A percentile compares a stretch with the other conserved stretches of the same genome.
Conservation (phyloP, 2,888 invertebrate genomes). For the Papilio elwesi region DNA sequence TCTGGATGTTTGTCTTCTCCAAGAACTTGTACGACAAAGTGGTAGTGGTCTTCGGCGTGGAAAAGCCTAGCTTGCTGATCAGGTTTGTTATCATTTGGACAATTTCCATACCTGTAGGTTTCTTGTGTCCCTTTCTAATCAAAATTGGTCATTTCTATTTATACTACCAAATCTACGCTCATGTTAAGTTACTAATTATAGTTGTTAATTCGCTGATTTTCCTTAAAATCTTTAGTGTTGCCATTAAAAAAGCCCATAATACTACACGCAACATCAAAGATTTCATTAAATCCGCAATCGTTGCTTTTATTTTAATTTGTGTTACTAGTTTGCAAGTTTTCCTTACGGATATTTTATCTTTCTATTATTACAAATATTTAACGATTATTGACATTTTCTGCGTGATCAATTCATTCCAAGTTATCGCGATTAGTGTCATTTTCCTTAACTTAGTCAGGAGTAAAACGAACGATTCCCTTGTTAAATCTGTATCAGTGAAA, state of each 20-base stretch:
- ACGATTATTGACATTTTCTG: constrained; percentile 48
- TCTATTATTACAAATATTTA: constrained; percentile 42
- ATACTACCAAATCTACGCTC: constrained; percentile 54
- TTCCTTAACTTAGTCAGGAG: constrained; percentile 48
- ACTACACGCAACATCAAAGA: constrained; percentile 47
- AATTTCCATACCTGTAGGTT: constrained; percentile 55
- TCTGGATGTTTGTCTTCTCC: constrained; percentile 69
- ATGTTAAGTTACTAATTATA: constrained; percentile 59
- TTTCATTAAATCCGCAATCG: constrained; percentile 51
- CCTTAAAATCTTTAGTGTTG: constrained; percentile 59
- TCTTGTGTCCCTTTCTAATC: constrained; percentile 49
- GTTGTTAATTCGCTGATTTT: constrained; percentile 60
- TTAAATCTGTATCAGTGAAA: constrained; percentile 41
- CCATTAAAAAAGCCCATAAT: constrained; percentile 44
- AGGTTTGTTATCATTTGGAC: constrained; percentile 56
- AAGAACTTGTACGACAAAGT: constrained; percentile 69
- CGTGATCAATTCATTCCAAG: constrained; percentile 57
- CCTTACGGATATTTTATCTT: constrained; percentile 54
- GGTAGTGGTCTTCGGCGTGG: constrained; percentile 57
- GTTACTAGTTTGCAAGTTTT: constrained; percentile 65
- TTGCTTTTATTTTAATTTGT: constrained; percentile 60
- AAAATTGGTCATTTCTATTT: constrained; percentile 42
- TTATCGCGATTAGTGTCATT: constrained; percentile 51
- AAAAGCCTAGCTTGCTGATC: constrained; percentile 50
- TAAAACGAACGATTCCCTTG: constrained; percentile 41